phyloP scores from a whole-genome alignment of 2,797 vertebrate species.

The Acanthopagrus latus region DNA sequence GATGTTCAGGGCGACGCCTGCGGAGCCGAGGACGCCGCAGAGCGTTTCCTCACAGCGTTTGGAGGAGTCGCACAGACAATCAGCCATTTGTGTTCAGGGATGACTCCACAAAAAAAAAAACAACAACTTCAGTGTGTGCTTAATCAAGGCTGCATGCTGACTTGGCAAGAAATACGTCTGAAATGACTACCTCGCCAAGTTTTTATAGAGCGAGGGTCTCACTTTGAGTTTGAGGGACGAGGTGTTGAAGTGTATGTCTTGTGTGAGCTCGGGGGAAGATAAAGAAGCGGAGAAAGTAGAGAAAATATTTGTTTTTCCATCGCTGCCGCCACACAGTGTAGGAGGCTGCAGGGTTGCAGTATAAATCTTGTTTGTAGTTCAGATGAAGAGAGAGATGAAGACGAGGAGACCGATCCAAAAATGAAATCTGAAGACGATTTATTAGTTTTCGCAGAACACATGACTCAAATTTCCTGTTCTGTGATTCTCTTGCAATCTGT shows the following conservation, averaged over 20 bases:
- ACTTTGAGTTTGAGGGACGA: slow-evolving; percentile 20
- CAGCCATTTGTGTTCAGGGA: slow-evolving; percentile 27
- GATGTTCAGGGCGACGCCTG: slow-evolving; percentile 13
- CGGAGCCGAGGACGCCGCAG: slow-evolving; percentile 30
- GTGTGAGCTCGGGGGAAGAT: neutral
- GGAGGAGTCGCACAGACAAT: slow-evolving; percentile 37
- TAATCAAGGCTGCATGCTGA: slow-evolving; percentile 31
- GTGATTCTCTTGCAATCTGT: slow-evolving; percentile 16
- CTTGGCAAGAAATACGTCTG: slow-evolving; percentile 26
- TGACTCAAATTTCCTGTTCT: slow-evolving; percentile 16
- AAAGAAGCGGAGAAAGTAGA: neutral
- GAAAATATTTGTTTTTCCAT: slow-evolving; percentile 40
- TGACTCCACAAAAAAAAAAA: neutral
- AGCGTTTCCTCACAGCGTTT: slow-evolving; percentile 28
- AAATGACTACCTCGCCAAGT: slow-evolving; percentile 11
- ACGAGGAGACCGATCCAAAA: neutral
- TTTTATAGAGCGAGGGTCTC: neutral
- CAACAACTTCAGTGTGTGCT: neutral
- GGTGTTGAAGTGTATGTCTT: slow-evolving; percentile 5
- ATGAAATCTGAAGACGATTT: slow-evolving; percentile 25
- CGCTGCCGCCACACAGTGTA: neutral
- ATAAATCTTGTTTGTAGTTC: slow-evolving; percentile 33
- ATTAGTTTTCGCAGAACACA: slow-evolving; percentile 27
- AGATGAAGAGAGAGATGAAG: slow-evolving; percentile 18
- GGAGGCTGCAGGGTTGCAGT: neutral